phyloP scores from a whole-genome alignment of 2,888 invertebrate genomes.

The Zygaena filipendulae region DNA sequence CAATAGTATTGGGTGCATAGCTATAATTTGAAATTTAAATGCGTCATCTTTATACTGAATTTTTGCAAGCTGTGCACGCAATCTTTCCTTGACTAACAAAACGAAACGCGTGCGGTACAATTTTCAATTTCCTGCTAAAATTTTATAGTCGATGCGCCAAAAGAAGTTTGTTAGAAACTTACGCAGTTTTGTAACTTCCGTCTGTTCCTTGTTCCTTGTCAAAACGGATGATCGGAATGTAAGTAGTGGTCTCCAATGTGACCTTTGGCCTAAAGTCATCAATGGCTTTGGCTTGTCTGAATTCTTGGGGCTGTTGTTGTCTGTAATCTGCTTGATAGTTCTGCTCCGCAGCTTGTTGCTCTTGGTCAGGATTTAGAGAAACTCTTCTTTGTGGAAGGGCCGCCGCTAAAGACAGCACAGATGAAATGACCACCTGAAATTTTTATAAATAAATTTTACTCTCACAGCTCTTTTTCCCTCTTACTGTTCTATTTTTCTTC shows the following conservation, averaged over 20 bases:
- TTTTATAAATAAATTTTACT: too few species aligned
- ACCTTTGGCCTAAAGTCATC: slow-evolving; percentile 58
- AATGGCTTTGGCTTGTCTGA: slow-evolving; percentile 36
- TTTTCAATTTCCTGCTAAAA: too few species aligned
- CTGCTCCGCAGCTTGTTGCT: slow-evolving; percentile 47
- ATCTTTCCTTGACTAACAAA: not conserved
- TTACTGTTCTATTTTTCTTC: too few species aligned
- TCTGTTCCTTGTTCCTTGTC: slow-evolving; percentile 86
- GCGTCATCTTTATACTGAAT: too few species aligned
- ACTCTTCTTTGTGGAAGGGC: slow-evolving; percentile 57
- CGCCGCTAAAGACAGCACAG: slow-evolving; percentile 41
- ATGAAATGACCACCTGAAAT: slow-evolving; percentile 48
- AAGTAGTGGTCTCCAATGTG: slow-evolving; percentile 74
- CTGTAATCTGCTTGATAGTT: slow-evolving; percentile 35
- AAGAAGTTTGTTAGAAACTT: too few species aligned
- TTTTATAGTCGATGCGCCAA: too few species aligned
- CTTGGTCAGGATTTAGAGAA: slow-evolving; percentile 37
- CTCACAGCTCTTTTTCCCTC: too few species aligned
- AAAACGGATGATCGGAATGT: slow-evolving; percentile 82
- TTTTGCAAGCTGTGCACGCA: not conserved
- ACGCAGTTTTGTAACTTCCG: slow-evolving; percentile 86
- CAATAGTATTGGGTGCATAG: too few species aligned
- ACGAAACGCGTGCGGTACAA: too few species aligned
- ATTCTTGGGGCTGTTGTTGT: slow-evolving; percentile 37
- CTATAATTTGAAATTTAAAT: too few species aligned